Base-by-base conservation (phyloP, 1,140 invertebrate species). In the Formica exsecta region DNA sequence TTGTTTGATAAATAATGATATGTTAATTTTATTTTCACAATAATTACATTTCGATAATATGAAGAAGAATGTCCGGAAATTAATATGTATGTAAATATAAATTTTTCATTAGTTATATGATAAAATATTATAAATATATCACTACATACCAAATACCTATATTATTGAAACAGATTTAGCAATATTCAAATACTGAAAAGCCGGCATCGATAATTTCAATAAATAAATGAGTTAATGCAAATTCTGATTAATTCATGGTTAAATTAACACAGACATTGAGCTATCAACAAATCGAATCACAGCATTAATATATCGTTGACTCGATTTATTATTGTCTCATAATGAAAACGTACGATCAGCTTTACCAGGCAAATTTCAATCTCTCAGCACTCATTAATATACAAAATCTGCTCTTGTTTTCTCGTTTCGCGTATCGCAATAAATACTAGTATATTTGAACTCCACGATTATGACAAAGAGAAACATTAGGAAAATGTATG, bases 241-340 rank as follows among this genome's bases (percentile, higher is more conserved):
- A 83, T 83, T 41, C 41, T 62, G 54, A 83, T 83, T 83, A 83
- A 83, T 83, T 83, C 68, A 81, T 74, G 79, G 66, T 83, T 74
- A 62, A 73, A 83, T 83, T 83, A 83, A 83, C n/a, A 41, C 64
- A 59, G 64, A 80, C 61, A 54, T 38, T 38, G 66, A 41, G 66
- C 38, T 57, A 83, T 83, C 54, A 48, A 73, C 79, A 83, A 83
- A 83, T 83, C 79, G 61, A 74, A 83, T 83, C 68, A 25, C 38
- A 44, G 54, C 79, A 73, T 74, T 68, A 83, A 66, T 68, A 74
- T 83, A 83, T 83, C 79, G n/a, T 36, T 73, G 68, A 83, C 68
- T 62, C 79, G 38, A 83, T 83, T 83, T 62, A 83, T 73, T 73
- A 81, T 16, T 74, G 61, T 62, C 79, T 44, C 79, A n/a, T 74